A percentile compares a stretch with the other conserved stretches of the same genome.
Conservation (phyloP, 2,888 invertebrate genomes). For the Ditula angustiorana region DNA sequence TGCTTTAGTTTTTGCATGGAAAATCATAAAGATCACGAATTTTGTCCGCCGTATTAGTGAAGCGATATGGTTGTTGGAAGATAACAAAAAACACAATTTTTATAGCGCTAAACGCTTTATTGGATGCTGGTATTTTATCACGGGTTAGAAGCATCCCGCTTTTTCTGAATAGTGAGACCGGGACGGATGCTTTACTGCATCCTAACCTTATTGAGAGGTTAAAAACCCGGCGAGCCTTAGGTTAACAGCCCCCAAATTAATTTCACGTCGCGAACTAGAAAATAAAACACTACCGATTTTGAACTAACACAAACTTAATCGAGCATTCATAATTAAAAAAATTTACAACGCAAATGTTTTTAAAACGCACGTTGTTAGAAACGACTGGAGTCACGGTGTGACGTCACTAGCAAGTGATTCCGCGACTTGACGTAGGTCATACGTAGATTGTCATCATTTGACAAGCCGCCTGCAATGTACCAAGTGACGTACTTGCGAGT, state of each 20-base stretch:
- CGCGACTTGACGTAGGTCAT: slow-evolving; percentile 12
- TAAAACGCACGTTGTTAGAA: background rate
- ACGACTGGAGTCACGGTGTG: background rate
- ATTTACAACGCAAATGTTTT: background rate
- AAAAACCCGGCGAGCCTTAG: slow-evolving; percentile 11
- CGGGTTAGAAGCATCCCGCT: background rate
- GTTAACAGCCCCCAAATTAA: slow-evolving; percentile 9
- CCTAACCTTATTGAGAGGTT: background rate
- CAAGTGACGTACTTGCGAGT: slow-evolving; percentile 17
- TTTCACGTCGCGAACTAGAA: background rate
- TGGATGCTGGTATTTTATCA: too few relatives aligned
- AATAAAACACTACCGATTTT: slow-evolving; percentile 16
- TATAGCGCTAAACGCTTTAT: too few relatives aligned
- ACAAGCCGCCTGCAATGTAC: background rate
- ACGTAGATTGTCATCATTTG: slow-evolving; percentile 11
- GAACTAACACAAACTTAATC: background rate
- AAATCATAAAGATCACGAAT: slow-evolving; percentile 38
- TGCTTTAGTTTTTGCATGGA: slow-evolving; percentile 36
- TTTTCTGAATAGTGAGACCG: background rate
- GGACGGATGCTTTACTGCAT: background rate
- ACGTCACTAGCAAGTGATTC: background rate
- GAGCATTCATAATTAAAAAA: too few relatives aligned
- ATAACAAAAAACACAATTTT: slow-evolving; percentile 1
- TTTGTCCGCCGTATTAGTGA: slow-evolving; percentile 24
- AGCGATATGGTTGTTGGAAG: background rate